These are phyloP conservation scores for Porites lutea DNA, from an alignment of 64 coral and sea anemone species.

Conservation along the genomic window DNA sequence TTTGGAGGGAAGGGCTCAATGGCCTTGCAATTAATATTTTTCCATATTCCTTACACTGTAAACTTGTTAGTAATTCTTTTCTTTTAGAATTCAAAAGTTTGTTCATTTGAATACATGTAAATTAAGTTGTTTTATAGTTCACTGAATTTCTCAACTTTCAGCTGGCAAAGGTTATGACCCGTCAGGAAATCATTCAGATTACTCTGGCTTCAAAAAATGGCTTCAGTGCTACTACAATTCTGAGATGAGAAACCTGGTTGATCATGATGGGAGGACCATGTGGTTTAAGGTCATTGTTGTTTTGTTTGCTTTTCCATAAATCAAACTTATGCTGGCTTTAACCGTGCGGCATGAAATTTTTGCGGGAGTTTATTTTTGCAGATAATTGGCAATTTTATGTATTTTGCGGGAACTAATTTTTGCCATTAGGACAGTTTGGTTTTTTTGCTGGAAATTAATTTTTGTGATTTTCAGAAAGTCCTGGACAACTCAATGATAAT, in stretches of 20 bases:
- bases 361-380: no score
- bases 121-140: background rate
- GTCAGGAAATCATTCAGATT: constrained; percentile 70
- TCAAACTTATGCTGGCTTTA: no score
- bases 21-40: background rate
- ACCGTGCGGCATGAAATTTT: no score
- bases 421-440: no score
- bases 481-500: no score
- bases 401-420: no score
- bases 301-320: background rate
- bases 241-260: constrained; percentile 84
- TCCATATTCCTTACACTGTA: background rate
- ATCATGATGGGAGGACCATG: constrained; percentile 93
- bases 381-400: no score
- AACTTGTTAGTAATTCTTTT: no score
- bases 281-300: constrained; percentile 80
- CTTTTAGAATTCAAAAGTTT: background rate
- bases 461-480: no score
- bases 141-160: constrained; percentile 40
- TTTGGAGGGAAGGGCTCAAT: no score
- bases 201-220: constrained; percentile 72
- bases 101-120: no score
- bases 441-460: no score
- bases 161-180: constrained; percentile 93
- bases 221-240: constrained; percentile 80